Base-by-base conservation (phyloP, 1,140 invertebrate genomes). In the Drusus annulatus region DNA sequence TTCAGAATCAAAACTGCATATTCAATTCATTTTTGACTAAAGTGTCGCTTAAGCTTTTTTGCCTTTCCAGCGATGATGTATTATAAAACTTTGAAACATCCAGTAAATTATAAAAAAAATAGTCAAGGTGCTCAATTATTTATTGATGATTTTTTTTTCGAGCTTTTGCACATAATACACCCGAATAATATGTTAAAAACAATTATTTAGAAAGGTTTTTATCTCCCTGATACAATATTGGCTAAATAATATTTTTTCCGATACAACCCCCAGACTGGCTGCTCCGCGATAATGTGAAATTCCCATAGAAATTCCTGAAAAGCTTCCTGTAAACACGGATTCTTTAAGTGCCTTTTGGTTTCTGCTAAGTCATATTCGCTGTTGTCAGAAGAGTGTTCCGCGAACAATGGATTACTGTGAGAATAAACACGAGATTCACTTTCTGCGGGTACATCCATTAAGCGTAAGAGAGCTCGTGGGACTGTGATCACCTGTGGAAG, bases 351-450 rank as follows among this genome's bases (percentile, higher is more conserved):
- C 36, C 56, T 19, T 60, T 23, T 23, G 6, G 56, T 21, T 21
- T 60, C 56, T 60, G 56, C 56, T 60, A 60, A 60, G 56, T 60
- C 56, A 60, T 60, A 60, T 60, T 60, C 56, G 56, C 56, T 45
- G 8, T 45, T 60, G 56, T 60, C 56, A 60, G 23, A 60, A 60
- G 56, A 60, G 56, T 60, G 56, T 13, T 60, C 23, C 13, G 56
- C 56, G 56, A 60, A 60, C 56, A 60, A 60, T 60, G 23, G 56
- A 60, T 60, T 60, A 19, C 56, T 2, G 10, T 60, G 23, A 15
- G 36, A 45, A 13, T 45, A 45, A 45, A 45, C 36, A 45, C 36
- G 36, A 45, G 36, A 10, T 45, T 45, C 36, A 2, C 36, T 45
- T 45, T 13, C 10, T 23, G 56, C 13, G 56, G 17, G 56, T 19